These are phyloP conservation scores for Drosophila meridionalis DNA, from an alignment of 2,888 invertebrate species.

Conservation along the genomic window DNA sequence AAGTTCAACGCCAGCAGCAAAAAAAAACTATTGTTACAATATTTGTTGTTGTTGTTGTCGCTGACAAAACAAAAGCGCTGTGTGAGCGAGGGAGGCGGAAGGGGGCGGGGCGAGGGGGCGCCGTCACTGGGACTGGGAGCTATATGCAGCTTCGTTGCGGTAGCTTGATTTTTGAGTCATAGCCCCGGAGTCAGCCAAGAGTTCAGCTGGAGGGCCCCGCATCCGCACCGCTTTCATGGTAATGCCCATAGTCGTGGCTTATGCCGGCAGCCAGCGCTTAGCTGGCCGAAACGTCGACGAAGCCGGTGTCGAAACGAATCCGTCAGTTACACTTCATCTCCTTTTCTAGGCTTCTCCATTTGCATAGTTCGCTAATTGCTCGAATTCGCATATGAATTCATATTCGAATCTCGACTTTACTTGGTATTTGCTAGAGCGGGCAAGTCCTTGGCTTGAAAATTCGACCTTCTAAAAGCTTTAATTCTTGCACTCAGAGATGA, in stretches of 20 bases:
- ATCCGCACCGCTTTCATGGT: slow-evolving; percentile 72
- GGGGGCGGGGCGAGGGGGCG: background rate
- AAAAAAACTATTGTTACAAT: slow-evolving; percentile 62
- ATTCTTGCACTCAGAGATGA: background rate
- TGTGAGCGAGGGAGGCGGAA: background rate
- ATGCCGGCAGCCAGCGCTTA: slow-evolving; percentile 31
- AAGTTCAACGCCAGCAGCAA: slow-evolving; percentile 77
- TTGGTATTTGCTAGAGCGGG: slow-evolving; percentile 32
- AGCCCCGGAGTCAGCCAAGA: slow-evolving; percentile 40
- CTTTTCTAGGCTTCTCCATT: slow-evolving; percentile 55
- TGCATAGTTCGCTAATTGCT: slow-evolving; percentile 49
- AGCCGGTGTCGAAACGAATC: slow-evolving; percentile 61
- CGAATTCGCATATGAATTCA: slow-evolving; percentile 15
- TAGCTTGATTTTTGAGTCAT: slow-evolving; percentile 79
- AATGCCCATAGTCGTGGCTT: slow-evolving; percentile 52
- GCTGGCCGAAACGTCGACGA: slow-evolving; percentile 33
- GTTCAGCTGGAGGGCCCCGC: slow-evolving; percentile 70
- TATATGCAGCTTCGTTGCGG: slow-evolving; percentile 69
- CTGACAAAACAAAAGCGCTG: slow-evolving; percentile 63
- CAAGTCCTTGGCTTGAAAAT: slow-evolving; percentile 48
- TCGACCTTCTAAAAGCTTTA: background rate
- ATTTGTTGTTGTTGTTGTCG: slow-evolving; percentile 38
- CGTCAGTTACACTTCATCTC: slow-evolving; percentile 69
- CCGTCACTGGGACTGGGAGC: slow-evolving; percentile 13
- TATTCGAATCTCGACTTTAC: background rate